Base-by-base conservation (phyloP, 2,888 invertebrate genomes). In the Resseliella maxima region DNA sequence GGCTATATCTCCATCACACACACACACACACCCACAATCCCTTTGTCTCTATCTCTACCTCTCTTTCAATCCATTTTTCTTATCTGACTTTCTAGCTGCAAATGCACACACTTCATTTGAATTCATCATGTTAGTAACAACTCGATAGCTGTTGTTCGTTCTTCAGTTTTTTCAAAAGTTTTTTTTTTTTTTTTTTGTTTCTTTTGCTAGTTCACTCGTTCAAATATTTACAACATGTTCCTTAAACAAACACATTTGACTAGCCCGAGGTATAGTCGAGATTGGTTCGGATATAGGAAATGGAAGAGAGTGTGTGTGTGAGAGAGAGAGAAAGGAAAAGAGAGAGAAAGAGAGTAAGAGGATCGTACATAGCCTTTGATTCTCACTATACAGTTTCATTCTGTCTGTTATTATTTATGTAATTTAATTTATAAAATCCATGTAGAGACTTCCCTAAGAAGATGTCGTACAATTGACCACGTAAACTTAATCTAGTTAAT, bases 401-500 rank as follows among this genome's bases (percentile, higher is more conserved):
- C 50, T n/a, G n/a, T 59, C 24, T 59, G 59, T 59, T 59, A 59
- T 59, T 59, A 59, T 59, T 59, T 59, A 59, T 59, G 59, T 59
- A 59, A 59, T 59, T 24, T 59, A 59, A 59, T 59, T 59, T 59
- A n/a, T 59, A 59, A 59, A 59, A 59, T 59, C 31, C 72, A 35
- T 27, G 72, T n/a, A 31, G 72, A 72, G 72, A 59, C 24, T 59
- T 31, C 3, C 31, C 72, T 72, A 72, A 72, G 72, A 72, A 72
- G 27, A 35, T 72, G 72, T 72, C 72, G 72, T 72, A 72, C 35
- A 31, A 15, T 72, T 72, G 72, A 72, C 72, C 72, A 72, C 72
- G 72, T 72, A 72, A 72, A 72, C 72, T 59, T 72, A 72, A 72
- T 72, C 72, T 72, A 72, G 72, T 72, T 72, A 72, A 72, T 72